Evolutionary conservation across 2,113 vertebrate genomes (phyloP).

Genomic region (Taurulus bubalis): DNA sequence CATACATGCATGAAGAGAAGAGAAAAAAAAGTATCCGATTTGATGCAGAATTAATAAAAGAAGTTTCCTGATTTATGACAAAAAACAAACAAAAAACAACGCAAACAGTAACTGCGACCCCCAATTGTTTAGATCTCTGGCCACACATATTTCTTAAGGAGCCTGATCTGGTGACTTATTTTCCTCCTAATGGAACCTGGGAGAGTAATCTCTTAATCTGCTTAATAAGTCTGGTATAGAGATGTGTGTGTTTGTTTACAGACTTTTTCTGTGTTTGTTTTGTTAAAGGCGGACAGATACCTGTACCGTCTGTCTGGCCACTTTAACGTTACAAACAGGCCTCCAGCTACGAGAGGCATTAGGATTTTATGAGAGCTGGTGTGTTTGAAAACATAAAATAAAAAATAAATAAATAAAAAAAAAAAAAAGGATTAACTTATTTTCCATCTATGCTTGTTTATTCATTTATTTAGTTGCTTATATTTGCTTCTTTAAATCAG

Average conservation of each 20-base stretch:
- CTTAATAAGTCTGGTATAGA: slow-evolving; percentile 77
- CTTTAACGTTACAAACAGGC: background rate
- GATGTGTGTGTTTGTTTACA: slow-evolving; percentile 38
- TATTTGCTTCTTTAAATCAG: background rate
- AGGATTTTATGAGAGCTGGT: background rate
- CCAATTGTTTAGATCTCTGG: background rate
- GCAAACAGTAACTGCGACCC: background rate
- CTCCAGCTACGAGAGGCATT: background rate
- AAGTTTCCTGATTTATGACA: background rate
- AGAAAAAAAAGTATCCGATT: background rate
- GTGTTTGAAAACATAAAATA: background rate
- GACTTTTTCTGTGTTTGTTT: slow-evolving; percentile 7
- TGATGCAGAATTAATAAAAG: background rate
- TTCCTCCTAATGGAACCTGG: slow-evolving; percentile 65
- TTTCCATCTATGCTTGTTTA: background rate
- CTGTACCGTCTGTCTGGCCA: slow-evolving; percentile 13
- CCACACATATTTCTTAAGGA: slow-evolving; percentile 19
- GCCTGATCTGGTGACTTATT: slow-evolving; percentile 54
- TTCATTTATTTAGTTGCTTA: background rate
- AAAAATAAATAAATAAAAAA: too few relatives aligned
- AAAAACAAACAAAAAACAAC: background rate
- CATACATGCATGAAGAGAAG: background rate
- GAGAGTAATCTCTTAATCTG: slow-evolving; percentile 80
- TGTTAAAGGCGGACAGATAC: background rate
- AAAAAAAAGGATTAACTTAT: background rate